Percentiles rank a stretch among this genome's conserved stretches.
These are phyloP conservation scores for Rotaria magnacalcarata DNA, from an alignment of 2,888 invertebrate species.

Conservation along the genomic window DNA sequence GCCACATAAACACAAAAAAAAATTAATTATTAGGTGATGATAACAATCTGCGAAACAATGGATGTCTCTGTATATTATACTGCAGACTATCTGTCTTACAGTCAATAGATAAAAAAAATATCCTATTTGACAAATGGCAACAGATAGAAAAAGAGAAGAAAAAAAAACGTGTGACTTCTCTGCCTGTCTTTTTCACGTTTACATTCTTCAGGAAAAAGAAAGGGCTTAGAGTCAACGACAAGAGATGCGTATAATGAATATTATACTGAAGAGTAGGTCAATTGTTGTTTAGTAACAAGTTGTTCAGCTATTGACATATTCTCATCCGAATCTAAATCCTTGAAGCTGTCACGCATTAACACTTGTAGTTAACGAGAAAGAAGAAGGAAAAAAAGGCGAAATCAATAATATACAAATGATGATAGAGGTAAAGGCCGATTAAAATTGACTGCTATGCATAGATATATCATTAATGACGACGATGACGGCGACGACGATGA, in stretches of 20 bases:
- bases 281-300: neutral
- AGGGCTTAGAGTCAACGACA: too few relatives aligned
- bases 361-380: neutral
- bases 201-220: neutral
- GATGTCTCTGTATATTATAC: neutral
- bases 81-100: neutral
- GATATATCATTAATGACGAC: neutral
- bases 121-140: neutral
- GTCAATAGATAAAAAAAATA: neutral
- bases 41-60: neutral
- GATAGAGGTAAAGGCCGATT: neutral
- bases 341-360: neutral
- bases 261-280: neutral
- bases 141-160: neutral
- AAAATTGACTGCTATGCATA: neutral
- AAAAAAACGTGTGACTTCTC: neutral
- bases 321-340: neutral
- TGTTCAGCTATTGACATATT: neutral
- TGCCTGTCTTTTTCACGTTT: neutral
- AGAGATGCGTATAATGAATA: neutral
- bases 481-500: neutral
- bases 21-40: neutral
- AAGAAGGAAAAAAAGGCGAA: neutral
- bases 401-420: neutral
- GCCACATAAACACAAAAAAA: neutral